Evolutionary conservation across 2,113 vertebrate species (phyloP), one percentile per base, ranked within the genome.

Genomic region (Hyperopisus bebe): DNA sequence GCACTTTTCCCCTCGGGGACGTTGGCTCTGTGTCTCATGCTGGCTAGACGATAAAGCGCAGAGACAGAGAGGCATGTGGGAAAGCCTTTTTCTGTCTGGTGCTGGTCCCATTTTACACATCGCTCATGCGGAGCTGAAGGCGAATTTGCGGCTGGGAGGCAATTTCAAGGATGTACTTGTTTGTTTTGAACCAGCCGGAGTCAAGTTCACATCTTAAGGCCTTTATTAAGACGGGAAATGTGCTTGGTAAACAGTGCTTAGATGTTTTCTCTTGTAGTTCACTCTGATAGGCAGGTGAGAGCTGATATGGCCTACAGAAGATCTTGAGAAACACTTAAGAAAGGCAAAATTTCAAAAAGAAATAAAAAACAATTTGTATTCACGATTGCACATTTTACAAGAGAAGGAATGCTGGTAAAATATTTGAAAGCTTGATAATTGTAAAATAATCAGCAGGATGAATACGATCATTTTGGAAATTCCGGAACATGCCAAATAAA

Each of bases 61-160:
- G 91, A 94, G 93, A 94, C 93, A 93, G 94, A 90, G 88, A 66
- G 92, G 35, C 92, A 94, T 94, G 93, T 94, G 94, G 94, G 93
- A 95, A 93, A 92, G 93, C 92, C 91, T 91, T 24, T 8, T 5
- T 35, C 66, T 74, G 82, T 88, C 89, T 46, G 80, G 46, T 21
- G 47, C 42, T 48, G 92, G 90, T 89, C 88, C 90, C 90, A 17
- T 92, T 92, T 94, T 89, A 47, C 80, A 47, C 21, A 4, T 91
- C 92, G 92, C 91, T 90, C 90, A 92, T 92, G 91, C 92, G 88
- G 92, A 93, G 94, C 93, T 94, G 93, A 89, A 53, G 10, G 62
- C 39, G 58, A n/a, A 66, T 58, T 55, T 89, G 74, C 35, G 27
- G 50, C 13, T 42, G n/a, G 5, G 13, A 51, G 84, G 84, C 44